Base-by-base conservation (phyloP, 2,797 vertebrate species). In the Ibycter americanus region DNA sequence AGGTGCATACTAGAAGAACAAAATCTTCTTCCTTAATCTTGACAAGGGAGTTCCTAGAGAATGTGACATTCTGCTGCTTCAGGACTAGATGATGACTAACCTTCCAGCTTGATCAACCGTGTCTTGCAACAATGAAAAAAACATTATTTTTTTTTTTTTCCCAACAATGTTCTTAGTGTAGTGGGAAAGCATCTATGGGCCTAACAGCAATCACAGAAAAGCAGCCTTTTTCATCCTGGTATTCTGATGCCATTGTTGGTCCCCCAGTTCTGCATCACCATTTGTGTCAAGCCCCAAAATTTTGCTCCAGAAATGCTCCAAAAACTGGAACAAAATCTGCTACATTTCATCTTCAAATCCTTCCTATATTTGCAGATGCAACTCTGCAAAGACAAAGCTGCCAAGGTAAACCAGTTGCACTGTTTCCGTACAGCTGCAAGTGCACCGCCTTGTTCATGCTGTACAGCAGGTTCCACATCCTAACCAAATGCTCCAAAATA, bases 131-230 rank as follows among this genome's bases (percentile, higher is more conserved):
- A 79, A 3, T 16, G 19, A 65, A 55, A 55, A 77, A 71, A 17
- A 6, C 2, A 11, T 8, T 14, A 21, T 73, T 32, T 12, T 8
- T 9, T 46, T 73, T 27, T 16, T 14, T 7, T 0, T 5, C 9
- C 6, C 36, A 73, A 1, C 2, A 34, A 7, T 15, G 3, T 19
- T 46, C 25, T 78, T 29, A 31, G 7, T 4, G 6, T 6, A 40
- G 21, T 19, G 22, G 19, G 42, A 78, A 89, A 90, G 34, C 23
- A 54, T 9, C 29, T 49, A 32, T 4, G 22, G 40, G 21, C 6
- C 36, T 19, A 52, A 76, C 8, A 74, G 31, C 38, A 31, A 2
- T 3, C 38, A 15, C 3, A 58, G 46, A 83, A 90, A 77, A 70
- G 46, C 12, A 56, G 5, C 2, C 26, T 29, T 67, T 38, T 42